Conservation (phyloP, 2,797 vertebrate species). For the Anas bernieri region DNA sequence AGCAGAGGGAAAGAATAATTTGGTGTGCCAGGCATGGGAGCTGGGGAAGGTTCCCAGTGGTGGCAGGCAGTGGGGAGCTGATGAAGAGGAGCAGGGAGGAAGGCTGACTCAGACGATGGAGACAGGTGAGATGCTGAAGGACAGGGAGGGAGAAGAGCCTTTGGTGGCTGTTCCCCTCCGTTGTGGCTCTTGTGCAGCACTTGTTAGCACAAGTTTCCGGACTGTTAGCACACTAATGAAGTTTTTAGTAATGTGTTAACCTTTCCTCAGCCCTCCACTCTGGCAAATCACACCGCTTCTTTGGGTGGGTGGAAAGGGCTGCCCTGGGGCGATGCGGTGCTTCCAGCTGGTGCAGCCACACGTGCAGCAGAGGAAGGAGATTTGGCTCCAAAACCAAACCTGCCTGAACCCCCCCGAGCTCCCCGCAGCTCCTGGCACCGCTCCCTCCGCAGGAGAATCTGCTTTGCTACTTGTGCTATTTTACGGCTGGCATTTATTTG, state of each 20-base stretch:
- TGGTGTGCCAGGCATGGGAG: not conserved
- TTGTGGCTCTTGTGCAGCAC: too few relatives aligned
- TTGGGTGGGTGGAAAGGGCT: not conserved
- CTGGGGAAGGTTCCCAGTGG: not conserved
- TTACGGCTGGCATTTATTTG: not conserved
- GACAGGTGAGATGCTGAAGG: not conserved
- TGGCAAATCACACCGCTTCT: not conserved
- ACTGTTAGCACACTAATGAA: constrained; percentile 9
- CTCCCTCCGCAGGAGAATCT: not conserved
- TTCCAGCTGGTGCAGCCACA: not conserved
- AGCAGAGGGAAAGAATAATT: not conserved
- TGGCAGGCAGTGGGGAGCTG: not conserved
- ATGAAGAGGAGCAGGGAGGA: not conserved
- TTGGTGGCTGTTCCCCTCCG: not conserved
- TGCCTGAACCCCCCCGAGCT: not conserved
- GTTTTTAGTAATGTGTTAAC: not conserved
- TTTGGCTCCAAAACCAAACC: not conserved
- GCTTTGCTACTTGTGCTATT: not conserved
- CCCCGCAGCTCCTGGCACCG: not conserved
- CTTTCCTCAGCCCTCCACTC: not conserved
- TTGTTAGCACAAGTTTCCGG: not conserved
- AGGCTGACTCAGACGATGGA: not conserved
- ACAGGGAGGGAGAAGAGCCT: not conserved
- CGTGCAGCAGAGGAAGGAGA: not conserved
- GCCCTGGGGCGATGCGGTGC: not conserved